These are phyloP conservation scores for Hypomecis punctinalis DNA, from an alignment of 2,888 invertebrate species.

Conservation along the genomic window DNA sequence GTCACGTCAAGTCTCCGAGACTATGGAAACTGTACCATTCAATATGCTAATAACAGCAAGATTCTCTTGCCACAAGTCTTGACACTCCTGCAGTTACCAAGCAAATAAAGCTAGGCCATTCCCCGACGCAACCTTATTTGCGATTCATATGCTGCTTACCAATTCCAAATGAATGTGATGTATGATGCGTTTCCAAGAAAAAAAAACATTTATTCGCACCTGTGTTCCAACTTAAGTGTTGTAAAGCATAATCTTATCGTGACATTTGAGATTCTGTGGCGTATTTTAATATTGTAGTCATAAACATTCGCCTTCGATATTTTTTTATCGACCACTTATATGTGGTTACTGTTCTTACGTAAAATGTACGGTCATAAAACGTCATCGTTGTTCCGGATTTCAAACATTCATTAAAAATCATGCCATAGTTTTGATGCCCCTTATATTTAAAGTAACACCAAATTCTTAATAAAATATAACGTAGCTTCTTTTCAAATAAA, in stretches of 20 bases:
- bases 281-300: conserved; percentile 37
- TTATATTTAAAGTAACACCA: background rate
- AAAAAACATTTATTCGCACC: conserved; percentile 11
- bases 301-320: conserved; percentile 41
- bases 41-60: conserved; percentile 14
- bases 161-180: background rate
- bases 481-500: no score
- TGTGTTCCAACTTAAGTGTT: conserved; percentile 19
- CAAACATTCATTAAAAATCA: background rate
- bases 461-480: background rate
- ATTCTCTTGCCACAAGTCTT: background rate
- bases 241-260: conserved; percentile 36
- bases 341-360: conserved; percentile 26
- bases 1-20: conserved; percentile 10
- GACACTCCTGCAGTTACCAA: background rate
- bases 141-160: conserved; percentile 8
- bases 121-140: conserved; percentile 6
- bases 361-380: conserved; percentile 24
- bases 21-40: conserved; percentile 9
- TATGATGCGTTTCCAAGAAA: conserved; percentile 16
- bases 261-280: conserved; percentile 40
- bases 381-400: conserved; percentile 3
- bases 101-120: conserved; percentile 7
- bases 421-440: background rate
- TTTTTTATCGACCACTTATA: conserved; percentile 32